A percentile compares a stretch with the other conserved stretches of the same genome.
Conservation (phyloP, 2,113 vertebrate species). For the Rousettus leschenaultii region DNA sequence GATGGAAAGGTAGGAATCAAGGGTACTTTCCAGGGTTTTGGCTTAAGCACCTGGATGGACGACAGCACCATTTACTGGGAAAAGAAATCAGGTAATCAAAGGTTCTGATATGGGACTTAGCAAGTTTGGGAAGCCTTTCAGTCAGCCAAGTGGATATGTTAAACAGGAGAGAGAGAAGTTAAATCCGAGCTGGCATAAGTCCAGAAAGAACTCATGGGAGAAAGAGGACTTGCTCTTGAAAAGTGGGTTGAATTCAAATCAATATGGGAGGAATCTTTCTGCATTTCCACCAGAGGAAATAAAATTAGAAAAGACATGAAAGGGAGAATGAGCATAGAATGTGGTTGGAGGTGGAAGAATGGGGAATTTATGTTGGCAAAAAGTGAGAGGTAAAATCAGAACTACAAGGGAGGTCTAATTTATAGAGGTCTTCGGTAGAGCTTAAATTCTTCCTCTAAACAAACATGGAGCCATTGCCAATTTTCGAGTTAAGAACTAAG, state of each 20-base stretch:
- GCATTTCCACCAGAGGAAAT: background rate
- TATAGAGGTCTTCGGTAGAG: background rate
- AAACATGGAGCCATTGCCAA: background rate
- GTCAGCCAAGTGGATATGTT: background rate
- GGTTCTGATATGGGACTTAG: background rate
- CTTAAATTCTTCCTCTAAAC: background rate
- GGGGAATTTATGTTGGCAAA: background rate
- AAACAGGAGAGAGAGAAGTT: background rate
- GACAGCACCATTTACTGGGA: background rate
- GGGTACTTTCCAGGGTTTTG: background rate
- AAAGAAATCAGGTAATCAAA: background rate
- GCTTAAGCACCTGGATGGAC: background rate
- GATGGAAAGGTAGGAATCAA: background rate
- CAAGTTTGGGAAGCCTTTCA: background rate
- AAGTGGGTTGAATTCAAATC: background rate
- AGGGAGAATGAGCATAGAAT: background rate
- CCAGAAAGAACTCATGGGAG: background rate
- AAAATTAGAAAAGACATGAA: background rate
- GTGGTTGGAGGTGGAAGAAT: background rate
- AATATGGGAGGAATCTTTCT: background rate
- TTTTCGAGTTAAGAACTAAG: background rate
- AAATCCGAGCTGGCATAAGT: background rate
- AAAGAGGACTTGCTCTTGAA: background rate
- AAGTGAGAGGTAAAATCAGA: background rate
- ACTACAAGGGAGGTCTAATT: background rate